Evolutionary conservation across 2,888 invertebrate genomes (phyloP).

Genomic region (Ceramica pisi): DNA sequence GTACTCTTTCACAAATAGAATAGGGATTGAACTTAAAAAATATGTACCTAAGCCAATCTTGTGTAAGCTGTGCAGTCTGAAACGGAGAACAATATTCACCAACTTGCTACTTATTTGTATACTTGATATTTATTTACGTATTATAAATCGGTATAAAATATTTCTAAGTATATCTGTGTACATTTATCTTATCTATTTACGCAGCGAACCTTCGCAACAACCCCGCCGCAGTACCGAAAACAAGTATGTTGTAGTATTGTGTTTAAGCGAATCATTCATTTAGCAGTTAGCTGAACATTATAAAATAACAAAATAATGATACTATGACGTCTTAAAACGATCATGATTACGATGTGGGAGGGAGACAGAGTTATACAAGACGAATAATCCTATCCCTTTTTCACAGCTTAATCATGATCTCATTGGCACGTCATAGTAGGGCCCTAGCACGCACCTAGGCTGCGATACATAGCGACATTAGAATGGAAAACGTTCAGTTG

Average conservation of each 20-base stretch:
- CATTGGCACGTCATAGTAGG: too few species aligned
- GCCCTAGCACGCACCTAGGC: background rate
- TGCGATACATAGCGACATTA: background rate
- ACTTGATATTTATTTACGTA: slow-evolving; percentile 4
- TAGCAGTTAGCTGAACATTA: background rate
- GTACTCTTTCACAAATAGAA: background rate
- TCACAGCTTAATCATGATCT: too few species aligned
- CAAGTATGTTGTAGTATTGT: slow-evolving; percentile 85
- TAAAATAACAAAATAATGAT: background rate
- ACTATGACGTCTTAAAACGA: too few species aligned
- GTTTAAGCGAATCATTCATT: slow-evolving; percentile 68
- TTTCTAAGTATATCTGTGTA: slow-evolving; percentile 31
- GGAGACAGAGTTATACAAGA: too few species aligned
- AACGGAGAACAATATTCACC: background rate
- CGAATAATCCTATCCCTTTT: too few species aligned
- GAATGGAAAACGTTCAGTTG: too few species aligned
- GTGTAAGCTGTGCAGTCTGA: background rate
- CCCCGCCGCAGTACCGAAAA: slow-evolving; percentile 72
- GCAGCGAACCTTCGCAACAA: slow-evolving; percentile 86
- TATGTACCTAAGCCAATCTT: background rate
- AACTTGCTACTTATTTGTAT: background rate
- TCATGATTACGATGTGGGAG: too few species aligned
- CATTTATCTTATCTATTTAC: slow-evolving; percentile 48
- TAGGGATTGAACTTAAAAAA: background rate
- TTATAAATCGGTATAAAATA: background rate